Base-by-base conservation (phyloP, 2,113 vertebrate genomes). In the Carettochelys insculpta region DNA sequence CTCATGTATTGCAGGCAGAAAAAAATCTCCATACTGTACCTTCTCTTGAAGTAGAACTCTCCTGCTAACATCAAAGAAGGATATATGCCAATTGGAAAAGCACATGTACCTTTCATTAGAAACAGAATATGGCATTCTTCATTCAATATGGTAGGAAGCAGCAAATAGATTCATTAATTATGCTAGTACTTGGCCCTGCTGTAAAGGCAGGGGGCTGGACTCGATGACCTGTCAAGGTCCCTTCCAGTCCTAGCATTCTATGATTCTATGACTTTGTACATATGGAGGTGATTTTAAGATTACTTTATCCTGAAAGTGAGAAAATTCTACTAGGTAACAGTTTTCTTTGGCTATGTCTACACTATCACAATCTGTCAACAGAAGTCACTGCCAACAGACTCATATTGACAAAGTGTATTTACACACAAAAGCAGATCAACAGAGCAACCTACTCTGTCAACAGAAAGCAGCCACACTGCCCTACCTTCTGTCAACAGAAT, bases 41-140 rank as follows among this genome's bases (percentile, higher is more conserved):
- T 76, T 25, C 76, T 9, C 38, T 24, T 41, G 77, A 17, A 77
- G 31, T 47, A 86, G 48, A 77, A 84, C 87, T 61, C 31, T 50
- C 29, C 81, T 87, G 38, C 89, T 95, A 88, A 48, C 34, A 73
- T 56, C 87, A 91, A 52, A 78, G 25, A 95, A 90, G 92, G 52
- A 29, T 85, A 11, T 83, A 78, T 47, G 8, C 12, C 48, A 90
- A 90, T 94, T 80, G 92, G n/a, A 51, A n/a, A 56, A 86, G 81
- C 65, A 89, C 14, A 90, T 11, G 82, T 47, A 11, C 22, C 90
- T 52, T 95, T 93, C 76, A 82, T 87, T 84, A 85, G 56, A 93
- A 92, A 86, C 58, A 88, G 47, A 91, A 94, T 78, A 85, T 48
- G 5, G 25, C 7, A 52, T 82, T 19, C 58, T 86, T 95, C 77